phyloP scores from a whole-genome alignment of 2,797 vertebrate species.

The Carapus acus region DNA sequence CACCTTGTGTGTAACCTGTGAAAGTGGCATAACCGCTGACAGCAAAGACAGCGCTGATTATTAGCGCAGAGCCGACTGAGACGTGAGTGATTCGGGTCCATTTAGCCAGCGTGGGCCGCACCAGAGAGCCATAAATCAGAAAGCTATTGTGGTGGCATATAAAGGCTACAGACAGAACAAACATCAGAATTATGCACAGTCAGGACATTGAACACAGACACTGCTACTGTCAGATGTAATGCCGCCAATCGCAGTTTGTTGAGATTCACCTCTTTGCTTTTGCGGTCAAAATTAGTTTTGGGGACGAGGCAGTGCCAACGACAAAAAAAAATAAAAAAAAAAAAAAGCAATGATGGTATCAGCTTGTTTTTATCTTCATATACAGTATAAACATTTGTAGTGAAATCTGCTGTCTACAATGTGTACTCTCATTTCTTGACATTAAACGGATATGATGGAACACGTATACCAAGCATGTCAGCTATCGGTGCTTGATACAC shows the following conservation, averaged over 20 bases:
- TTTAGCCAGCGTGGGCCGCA: slow-evolving; percentile 78
- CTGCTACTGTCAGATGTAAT: slow-evolving; percentile 1
- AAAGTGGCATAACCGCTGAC: slow-evolving; percentile 86
- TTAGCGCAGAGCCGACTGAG: slow-evolving; percentile 77
- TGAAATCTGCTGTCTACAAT: no score
- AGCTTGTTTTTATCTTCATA: no score
- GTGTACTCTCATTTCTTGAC: background rate
- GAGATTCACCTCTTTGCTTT: background rate
- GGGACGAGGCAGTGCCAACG: no score
- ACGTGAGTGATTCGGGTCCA: slow-evolving; percentile 86
- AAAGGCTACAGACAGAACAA: slow-evolving; percentile 75
- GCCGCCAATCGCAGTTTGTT: background rate
- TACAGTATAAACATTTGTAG: no score
- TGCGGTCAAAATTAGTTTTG: background rate
- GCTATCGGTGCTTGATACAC: background rate
- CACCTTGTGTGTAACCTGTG: slow-evolving; percentile 90
- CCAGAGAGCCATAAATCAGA: slow-evolving; percentile 87
- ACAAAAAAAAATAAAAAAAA: no score
- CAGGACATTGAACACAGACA: background rate
- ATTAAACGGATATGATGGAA: no score
- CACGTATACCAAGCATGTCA: background rate
- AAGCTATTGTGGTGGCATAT: slow-evolving; percentile 98
- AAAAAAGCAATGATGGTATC: no score
- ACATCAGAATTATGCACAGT: slow-evolving; percentile 10
- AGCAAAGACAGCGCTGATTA: slow-evolving; percentile 82